Evolutionary conservation across 2,888 invertebrate species (phyloP).

Genomic region (Anthophora plumipes): DNA sequence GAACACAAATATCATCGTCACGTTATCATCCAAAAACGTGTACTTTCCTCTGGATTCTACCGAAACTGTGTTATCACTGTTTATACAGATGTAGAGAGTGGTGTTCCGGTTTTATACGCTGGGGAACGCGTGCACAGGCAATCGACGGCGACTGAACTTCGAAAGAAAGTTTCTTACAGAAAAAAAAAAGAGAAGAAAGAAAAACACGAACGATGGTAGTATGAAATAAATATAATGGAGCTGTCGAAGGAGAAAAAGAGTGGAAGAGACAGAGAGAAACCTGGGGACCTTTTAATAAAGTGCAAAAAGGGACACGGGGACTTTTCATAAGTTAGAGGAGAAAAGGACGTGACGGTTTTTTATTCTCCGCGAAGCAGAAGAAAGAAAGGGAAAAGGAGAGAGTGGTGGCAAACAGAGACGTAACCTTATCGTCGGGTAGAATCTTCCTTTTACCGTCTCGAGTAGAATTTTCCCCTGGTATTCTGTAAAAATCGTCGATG

Average conservation of each 20-base stretch:
- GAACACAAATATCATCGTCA: not conserved
- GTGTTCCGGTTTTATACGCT: not conserved
- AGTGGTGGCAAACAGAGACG: slow-evolving; percentile 23
- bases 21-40: not conserved
- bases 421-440: slow-evolving; percentile 35
- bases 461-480: slow-evolving; percentile 14
- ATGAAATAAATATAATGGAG: not conserved
- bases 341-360: not conserved
- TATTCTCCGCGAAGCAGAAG: not conserved
- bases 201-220: too few relatives aligned
- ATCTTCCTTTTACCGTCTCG: slow-evolving; percentile 8
- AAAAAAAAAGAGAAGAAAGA: not conserved
- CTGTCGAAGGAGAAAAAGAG: slow-evolving; percentile 5
- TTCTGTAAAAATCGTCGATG: not conserved
- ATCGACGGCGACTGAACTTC: not conserved
- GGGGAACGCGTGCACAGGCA: not conserved
- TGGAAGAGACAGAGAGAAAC: not conserved
- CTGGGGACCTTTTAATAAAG: slow-evolving; percentile 29
- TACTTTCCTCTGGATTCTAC: not conserved
- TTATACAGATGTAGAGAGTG: not conserved
- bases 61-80: not conserved
- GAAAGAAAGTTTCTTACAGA: not conserved
- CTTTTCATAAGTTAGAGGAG: slow-evolving; percentile 2
- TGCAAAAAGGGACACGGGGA: slow-evolving; percentile 5
- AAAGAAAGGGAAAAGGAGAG: not conserved